A percentile compares a stretch with the other conserved stretches of the same genome.
Evolutionary conservation across 2,113 vertebrate species (phyloP).

Genomic region (Myxocyprinus asiaticus): DNA sequence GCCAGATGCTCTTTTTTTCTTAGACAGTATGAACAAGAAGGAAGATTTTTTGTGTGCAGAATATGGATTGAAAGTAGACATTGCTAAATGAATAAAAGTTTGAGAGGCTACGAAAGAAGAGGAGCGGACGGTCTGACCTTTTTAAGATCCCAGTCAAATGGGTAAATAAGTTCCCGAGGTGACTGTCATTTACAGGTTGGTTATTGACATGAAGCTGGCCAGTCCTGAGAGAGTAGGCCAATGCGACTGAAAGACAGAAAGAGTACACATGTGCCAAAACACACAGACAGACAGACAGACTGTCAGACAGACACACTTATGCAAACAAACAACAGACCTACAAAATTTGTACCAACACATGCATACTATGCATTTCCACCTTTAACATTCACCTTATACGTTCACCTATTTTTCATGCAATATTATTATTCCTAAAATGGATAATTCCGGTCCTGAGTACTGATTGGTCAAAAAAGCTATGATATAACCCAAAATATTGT

Average conservation of each 20-base stretch:
- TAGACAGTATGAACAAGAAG: background rate
- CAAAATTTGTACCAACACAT: too few species aligned
- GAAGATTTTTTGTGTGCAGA: slow-evolving; percentile 35
- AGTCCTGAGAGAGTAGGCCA: slow-evolving; percentile 59
- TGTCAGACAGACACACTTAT: too few species aligned
- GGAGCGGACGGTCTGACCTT: slow-evolving; percentile 69
- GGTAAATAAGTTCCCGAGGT: slow-evolving; percentile 76
- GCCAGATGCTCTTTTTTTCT: background rate
- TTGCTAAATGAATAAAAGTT: slow-evolving; percentile 50
- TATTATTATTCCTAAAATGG: too few species aligned
- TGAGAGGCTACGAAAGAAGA: slow-evolving; percentile 47
- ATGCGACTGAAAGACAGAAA: slow-evolving; percentile 37
- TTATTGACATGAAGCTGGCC: slow-evolving; percentile 70
- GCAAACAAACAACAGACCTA: too few species aligned
- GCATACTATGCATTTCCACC: background rate
- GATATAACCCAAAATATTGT: too few species aligned
- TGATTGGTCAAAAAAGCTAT: too few species aligned
- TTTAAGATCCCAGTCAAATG: slow-evolving; percentile 76
- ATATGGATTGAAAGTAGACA: slow-evolving; percentile 33
- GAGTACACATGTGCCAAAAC: slow-evolving; percentile 26
- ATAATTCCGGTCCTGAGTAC: too few species aligned
- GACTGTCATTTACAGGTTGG: slow-evolving; percentile 80
- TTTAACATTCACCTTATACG: too few species aligned
- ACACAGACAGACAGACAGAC: slow-evolving; percentile 19
- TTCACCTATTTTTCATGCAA: too few species aligned